A percentile compares a stretch with the other conserved stretches of the same genome.
Evolutionary conservation across 2,888 invertebrate species (phyloP).

Genomic region (Caprella mutica): DNA sequence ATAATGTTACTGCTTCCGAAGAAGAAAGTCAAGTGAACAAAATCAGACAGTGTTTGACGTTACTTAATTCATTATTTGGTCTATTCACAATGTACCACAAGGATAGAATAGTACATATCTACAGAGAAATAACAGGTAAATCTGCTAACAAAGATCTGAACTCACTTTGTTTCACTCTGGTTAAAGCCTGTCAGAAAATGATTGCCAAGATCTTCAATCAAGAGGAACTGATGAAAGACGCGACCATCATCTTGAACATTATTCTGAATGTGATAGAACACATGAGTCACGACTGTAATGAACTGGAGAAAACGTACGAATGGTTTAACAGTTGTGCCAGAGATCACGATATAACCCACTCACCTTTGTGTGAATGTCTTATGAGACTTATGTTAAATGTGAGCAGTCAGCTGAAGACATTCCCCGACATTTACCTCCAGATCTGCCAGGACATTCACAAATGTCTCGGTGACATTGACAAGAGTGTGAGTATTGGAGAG

Average conservation of each 20-base stretch:
- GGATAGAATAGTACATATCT: conserved; percentile 19
- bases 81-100: conserved; percentile 17
- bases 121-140: conserved; percentile 23
- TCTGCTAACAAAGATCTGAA: conserved; percentile 13
- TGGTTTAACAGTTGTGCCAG: conserved; percentile 20
- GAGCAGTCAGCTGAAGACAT: conserved; percentile 19
- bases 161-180: conserved; percentile 9
- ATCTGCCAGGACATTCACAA: conserved; percentile 25
- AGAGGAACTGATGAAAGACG: conserved; percentile 21
- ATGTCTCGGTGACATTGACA: conserved; percentile 24
- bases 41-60: conserved; percentile 13
- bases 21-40: conserved; percentile 19
- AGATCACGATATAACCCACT: conserved; percentile 16
- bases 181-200: conserved; percentile 21
- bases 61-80: conserved; percentile 16
- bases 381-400: conserved; percentile 17
- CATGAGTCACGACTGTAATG: conserved; percentile 15
- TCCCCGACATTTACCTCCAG: conserved; percentile 15
- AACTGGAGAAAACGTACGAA: conserved; percentile 18
- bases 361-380: conserved; percentile 16
- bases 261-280: conserved; percentile 10
- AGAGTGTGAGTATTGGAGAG: conserved; percentile 16
- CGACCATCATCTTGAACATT: conserved; percentile 16
- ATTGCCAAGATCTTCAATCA: conserved; percentile 14
- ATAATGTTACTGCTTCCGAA: background rate